A percentile compares a stretch with the other conserved stretches of the same genome.
Conservation (phyloP, 2,113 vertebrate genomes). For the Oreochromis tanganicae region DNA sequence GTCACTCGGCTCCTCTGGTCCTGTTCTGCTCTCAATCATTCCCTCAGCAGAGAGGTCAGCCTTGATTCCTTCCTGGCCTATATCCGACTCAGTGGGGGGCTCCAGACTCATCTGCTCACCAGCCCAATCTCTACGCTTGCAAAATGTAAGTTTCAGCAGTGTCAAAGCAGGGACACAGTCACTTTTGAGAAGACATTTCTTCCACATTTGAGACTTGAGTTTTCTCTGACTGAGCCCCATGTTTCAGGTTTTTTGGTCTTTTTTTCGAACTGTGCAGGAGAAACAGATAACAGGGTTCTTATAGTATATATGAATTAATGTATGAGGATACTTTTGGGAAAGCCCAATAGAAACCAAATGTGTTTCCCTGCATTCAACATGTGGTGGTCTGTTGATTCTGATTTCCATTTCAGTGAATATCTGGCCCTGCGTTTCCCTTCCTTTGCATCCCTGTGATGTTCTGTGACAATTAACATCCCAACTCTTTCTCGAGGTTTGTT, state of each 20-base stretch:
- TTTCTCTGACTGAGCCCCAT: constrained; percentile 35
- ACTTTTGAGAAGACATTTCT: constrained; percentile 67
- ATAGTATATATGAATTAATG: constrained; percentile 52
- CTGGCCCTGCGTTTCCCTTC: constrained; percentile 42
- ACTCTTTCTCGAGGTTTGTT: constrained; percentile 67
- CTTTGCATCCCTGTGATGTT: constrained; percentile 67
- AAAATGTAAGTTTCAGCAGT: constrained; percentile 62
- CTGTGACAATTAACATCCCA: constrained; percentile 69
- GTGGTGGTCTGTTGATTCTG: constrained; percentile 43
- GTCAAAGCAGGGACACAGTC: constrained; percentile 63
- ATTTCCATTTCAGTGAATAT: constrained; percentile 61
- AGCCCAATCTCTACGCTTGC: constrained; percentile 62
- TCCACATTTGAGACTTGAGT: constrained; percentile 43
- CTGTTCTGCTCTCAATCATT: constrained; percentile 68
- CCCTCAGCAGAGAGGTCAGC: constrained; percentile 42
- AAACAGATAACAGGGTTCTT: constrained; percentile 46
- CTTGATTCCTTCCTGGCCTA: constrained; percentile 53
- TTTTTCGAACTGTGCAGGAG: constrained; percentile 13
- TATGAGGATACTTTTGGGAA: constrained; percentile 32
- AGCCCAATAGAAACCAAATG: constrained; percentile 52
- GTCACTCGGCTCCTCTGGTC: constrained; percentile 44
- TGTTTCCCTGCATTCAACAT: constrained; percentile 43
- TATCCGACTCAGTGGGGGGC: constrained; percentile 62
- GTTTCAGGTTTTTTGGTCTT: constrained; percentile 9
- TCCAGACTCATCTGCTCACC: constrained; percentile 63